These are phyloP conservation scores for Columba livia DNA, from an alignment of 2,113 vertebrate species.

Conservation along the genomic window DNA sequence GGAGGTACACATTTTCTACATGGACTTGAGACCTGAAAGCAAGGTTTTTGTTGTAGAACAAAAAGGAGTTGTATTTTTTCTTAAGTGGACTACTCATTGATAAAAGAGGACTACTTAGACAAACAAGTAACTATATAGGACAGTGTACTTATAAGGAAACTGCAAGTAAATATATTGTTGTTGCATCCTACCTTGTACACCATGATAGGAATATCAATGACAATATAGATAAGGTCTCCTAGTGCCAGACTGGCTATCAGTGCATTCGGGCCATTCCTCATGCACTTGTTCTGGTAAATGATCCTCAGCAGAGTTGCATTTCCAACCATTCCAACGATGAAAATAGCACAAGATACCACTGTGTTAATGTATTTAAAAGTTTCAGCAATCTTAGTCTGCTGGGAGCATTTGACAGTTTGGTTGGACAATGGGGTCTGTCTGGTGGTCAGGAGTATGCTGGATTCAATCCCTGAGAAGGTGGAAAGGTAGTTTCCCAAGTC, in stretches of 20 bases:
- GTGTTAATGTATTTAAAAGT: slow-evolving; percentile 96
- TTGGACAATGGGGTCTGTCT: slow-evolving; percentile 62
- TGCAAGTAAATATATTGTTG: neutral
- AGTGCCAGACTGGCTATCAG: slow-evolving; percentile 96
- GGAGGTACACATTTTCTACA: neutral
- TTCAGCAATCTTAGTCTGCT: slow-evolving; percentile 72
- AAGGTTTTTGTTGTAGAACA: neutral
- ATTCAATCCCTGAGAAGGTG: slow-evolving; percentile 56
- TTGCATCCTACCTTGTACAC: slow-evolving; percentile 90
- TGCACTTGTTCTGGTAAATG: slow-evolving; percentile 98
- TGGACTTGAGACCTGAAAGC: neutral
- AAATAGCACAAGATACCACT: slow-evolving; percentile 87
- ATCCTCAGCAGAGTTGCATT: slow-evolving; percentile 95
- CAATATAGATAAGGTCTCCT: slow-evolving; percentile 96
- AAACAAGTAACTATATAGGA: neutral
- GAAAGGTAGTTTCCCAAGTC: slow-evolving; percentile 33
- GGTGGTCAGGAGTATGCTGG: slow-evolving; percentile 62
- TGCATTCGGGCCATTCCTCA: slow-evolving; percentile 97
- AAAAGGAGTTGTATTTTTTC: neutral
- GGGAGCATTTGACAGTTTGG: slow-evolving; percentile 71
- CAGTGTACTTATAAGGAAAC: neutral
- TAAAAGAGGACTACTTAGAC: neutral
- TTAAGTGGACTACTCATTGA: neutral
- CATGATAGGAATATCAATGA: slow-evolving; percentile 91
- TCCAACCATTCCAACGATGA: slow-evolving; percentile 94